These are phyloP conservation scores for Dexiosoma caninum DNA, from an alignment of 2,888 invertebrate genomes.

Conservation along the genomic window DNA sequence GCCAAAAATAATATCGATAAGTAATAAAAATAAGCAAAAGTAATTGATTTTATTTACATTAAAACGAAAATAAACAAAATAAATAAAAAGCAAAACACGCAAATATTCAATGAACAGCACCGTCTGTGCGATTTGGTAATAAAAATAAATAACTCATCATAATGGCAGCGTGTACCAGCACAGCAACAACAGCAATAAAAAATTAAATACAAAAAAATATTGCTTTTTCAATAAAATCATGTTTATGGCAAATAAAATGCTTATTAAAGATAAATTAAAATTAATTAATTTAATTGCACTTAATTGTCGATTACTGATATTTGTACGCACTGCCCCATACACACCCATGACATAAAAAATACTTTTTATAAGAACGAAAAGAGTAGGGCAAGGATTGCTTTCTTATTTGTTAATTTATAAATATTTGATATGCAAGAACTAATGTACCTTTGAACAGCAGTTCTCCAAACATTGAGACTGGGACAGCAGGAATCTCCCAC, in stretches of 20 bases:
- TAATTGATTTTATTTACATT: background rate
- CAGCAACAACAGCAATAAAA: background rate
- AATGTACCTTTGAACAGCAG: too few species aligned
- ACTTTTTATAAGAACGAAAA: too few species aligned
- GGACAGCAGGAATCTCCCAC: too few species aligned
- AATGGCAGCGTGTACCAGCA: background rate
- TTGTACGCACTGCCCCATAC: background rate
- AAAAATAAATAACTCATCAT: conserved; percentile 33
- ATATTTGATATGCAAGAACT: too few species aligned
- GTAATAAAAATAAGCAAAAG: conserved; percentile 17
- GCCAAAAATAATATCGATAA: conserved; percentile 20
- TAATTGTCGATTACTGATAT: conserved; percentile 7
- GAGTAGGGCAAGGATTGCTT: too few species aligned
- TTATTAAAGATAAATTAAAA: conserved; percentile 37
- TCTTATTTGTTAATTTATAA: too few species aligned
- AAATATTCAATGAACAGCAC: conserved; percentile 7
- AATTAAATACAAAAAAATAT: background rate
- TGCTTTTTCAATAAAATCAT: conserved; percentile 26
- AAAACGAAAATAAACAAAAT: background rate
- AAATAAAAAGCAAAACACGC: background rate
- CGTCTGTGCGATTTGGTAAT: conserved; percentile 25
- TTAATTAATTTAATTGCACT: conserved; percentile 42
- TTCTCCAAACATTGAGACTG: too few species aligned
- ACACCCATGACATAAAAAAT: too few species aligned
- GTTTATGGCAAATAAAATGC: conserved; percentile 30